Evolutionary conservation across 2,797 vertebrate species (phyloP).

Genomic region (Enteromius fasciolatus): DNA sequence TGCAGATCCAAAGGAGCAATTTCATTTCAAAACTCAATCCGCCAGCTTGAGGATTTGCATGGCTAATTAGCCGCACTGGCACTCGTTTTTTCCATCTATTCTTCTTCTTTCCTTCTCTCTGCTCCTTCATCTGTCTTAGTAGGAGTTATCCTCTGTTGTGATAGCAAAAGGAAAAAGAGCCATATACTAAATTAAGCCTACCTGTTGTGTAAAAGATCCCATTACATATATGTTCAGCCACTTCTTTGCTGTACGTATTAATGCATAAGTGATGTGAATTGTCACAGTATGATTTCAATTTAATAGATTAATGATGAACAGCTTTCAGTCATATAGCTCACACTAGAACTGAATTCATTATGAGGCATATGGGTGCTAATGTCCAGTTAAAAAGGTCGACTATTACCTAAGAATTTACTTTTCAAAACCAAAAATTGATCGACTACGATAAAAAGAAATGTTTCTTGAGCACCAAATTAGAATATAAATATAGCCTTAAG

Average conservation of each 20-base stretch:
- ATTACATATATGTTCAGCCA: constrained; percentile 51
- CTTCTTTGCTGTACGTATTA: constrained; percentile 16
- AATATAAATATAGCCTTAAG: background rate
- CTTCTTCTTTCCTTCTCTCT: background rate
- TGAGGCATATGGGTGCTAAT: constrained; percentile 13
- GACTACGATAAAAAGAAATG: too few relatives aligned
- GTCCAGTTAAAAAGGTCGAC: constrained; percentile 8
- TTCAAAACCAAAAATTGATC: too few relatives aligned
- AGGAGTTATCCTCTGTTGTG: constrained; percentile 72
- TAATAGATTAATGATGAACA: constrained; percentile 30
- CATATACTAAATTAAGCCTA: constrained; percentile 73
- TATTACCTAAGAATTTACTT: background rate
- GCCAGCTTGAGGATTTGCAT: constrained; percentile 78
- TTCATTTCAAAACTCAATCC: constrained; percentile 76
- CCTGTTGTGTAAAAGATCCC: constrained; percentile 71
- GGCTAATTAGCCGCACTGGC: constrained; percentile 75
- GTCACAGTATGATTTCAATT: constrained; percentile 36
- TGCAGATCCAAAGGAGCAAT: constrained; percentile 76
- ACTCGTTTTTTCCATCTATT: constrained; percentile 34
- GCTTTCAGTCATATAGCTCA: constrained; percentile 22
- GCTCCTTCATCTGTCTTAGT: constrained; percentile 26
- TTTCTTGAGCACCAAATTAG: background rate
- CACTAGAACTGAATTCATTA: constrained; percentile 26
- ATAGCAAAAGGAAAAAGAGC: constrained; percentile 71
- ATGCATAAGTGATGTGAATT: constrained; percentile 17